phyloP scores from a whole-genome alignment of 2,113 vertebrate species.

The Sinocyclocheilus anshuiensis region DNA sequence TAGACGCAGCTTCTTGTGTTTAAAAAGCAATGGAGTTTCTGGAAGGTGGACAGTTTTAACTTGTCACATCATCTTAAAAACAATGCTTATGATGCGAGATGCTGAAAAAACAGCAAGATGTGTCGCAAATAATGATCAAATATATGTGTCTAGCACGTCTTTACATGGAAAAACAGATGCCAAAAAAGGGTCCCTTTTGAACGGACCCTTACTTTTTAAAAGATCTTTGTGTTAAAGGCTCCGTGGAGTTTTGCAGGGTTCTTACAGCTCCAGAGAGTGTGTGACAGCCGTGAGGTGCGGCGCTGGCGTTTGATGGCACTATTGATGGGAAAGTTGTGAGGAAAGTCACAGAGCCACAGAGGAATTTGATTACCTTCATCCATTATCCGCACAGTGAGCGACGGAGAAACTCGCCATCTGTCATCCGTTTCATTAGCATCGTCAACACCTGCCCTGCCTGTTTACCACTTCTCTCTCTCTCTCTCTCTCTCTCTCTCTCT shows the following conservation, averaged over 20 bases:
- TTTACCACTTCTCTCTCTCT: slow-evolving; percentile 89
- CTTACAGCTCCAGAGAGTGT: slow-evolving; percentile 39
- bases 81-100: not conserved
- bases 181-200: not conserved
- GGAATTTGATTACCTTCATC: slow-evolving; percentile 99
- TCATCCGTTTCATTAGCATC: slow-evolving; percentile 99
- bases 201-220: not conserved
- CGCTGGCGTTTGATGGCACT: slow-evolving; percentile 73
- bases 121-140: not conserved
- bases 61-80: not conserved
- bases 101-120: not conserved
- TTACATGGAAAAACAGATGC: slow-evolving; percentile 12
- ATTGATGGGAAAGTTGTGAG: slow-evolving; percentile 92
- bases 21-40: not conserved
- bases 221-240: not conserved
- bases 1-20: too few relatives aligned
- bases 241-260: not conserved
- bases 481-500: slow-evolving; percentile 49
- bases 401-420: slow-evolving; percentile 97
- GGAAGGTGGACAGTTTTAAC: not conserved
- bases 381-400: slow-evolving; percentile 97
- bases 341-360: slow-evolving; percentile 97
- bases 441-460: slow-evolving; percentile 99
- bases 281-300: slow-evolving; percentile 38
- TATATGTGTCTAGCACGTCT: not conserved